A percentile compares a stretch with the other conserved stretches of the same genome.
These are phyloP conservation scores for Malurus splendens DNA, from an alignment of 2,797 vertebrate genomes.

Conservation along the genomic window DNA sequence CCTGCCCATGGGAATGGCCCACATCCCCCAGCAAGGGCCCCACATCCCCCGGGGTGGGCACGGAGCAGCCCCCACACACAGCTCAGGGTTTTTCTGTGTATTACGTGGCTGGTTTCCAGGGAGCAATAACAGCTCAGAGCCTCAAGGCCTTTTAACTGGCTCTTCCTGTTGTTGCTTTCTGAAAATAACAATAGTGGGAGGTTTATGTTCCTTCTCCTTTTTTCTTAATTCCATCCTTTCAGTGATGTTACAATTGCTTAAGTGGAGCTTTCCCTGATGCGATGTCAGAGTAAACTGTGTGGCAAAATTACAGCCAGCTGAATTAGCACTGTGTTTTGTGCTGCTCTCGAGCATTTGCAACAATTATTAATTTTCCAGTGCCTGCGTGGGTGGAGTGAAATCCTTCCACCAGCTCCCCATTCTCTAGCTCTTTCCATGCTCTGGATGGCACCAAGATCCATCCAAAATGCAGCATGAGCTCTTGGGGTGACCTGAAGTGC, in stretches of 20 bases:
- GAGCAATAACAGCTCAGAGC: conserved; percentile 1
- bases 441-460: neutral
- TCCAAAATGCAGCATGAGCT: rapidly evolving
- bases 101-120: neutral
- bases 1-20: neutral
- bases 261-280: neutral
- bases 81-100: neutral
- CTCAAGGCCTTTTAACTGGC: conserved; percentile 7
- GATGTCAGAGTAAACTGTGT: neutral
- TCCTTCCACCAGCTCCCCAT: neutral
- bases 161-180: conserved; percentile 28
- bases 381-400: neutral
- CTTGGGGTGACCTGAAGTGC: neutral
- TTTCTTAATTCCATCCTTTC: conserved; percentile 49
- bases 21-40: neutral
- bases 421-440: neutral
- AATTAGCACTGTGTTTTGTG: neutral
- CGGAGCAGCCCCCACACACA: rapidly evolving
- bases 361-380: neutral
- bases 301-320: neutral
- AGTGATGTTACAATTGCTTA: conserved; percentile 58
- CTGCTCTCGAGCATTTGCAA: neutral
- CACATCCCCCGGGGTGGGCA: neutral
- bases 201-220: conserved; percentile 58
- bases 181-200: conserved; percentile 33